Conservation (phyloP, 2,797 vertebrate genomes). For the Siniperca obscura region DNA sequence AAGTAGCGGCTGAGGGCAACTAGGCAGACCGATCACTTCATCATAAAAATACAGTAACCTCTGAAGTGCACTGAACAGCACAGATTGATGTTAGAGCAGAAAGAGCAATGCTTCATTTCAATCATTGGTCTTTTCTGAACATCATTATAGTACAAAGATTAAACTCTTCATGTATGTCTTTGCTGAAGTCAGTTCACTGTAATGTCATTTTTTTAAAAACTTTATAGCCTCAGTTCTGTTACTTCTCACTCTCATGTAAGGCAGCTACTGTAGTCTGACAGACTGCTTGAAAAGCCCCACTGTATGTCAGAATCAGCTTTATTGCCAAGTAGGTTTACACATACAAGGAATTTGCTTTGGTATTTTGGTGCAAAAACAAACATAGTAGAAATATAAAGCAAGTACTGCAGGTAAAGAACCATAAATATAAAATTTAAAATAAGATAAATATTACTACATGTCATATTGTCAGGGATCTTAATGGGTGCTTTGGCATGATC, state of each 20-base stretch:
- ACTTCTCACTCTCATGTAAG: too few relatives aligned
- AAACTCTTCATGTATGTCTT: neutral
- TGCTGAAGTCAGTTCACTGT: neutral
- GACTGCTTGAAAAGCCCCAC: neutral
- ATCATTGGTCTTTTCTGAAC: neutral
- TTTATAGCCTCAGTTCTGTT: neutral
- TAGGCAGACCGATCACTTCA: fast-evolving
- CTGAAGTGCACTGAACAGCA: neutral
- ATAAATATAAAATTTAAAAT: too few relatives aligned
- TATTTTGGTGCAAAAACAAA: too few relatives aligned
- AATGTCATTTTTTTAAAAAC: neutral
- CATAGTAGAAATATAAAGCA: too few relatives aligned
- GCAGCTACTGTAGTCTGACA: neutral
- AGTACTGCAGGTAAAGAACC: too few relatives aligned
- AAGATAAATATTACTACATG: neutral
- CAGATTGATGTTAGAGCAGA: neutral
- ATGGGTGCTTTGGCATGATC: neutral
- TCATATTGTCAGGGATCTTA: neutral
- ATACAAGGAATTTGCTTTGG: too few relatives aligned
- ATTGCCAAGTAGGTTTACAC: too few relatives aligned
- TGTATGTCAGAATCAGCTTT: too few relatives aligned
- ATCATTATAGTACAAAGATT: neutral
- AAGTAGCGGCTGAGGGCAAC: neutral
- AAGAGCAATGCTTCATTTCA: neutral
- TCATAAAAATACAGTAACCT: neutral